Base-by-base conservation (phyloP, 1,140 invertebrate species). In the Bilobella aurantiaca region DNA sequence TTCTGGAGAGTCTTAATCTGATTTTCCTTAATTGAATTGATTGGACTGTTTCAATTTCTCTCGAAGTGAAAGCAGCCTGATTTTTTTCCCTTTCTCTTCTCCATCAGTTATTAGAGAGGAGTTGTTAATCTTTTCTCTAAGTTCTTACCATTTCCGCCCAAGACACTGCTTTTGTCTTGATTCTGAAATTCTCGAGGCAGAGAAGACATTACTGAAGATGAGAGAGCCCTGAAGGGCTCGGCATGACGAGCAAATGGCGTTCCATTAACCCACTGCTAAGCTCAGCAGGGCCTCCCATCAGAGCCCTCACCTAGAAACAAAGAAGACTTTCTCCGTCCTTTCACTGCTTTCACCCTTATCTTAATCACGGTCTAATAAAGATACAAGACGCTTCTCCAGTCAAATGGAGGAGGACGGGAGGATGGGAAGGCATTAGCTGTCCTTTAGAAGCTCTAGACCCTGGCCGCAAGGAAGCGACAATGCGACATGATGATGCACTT, bases 291-390 rank as follows among this genome's bases (percentile, higher is more conserved):
- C 49, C 49, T 23, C 8, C 49, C 49, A 12, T 23, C 49, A 42
- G n/a, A n/a, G n/a, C n/a, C 49, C 49, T 14, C 25, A 18, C 49
- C 25, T 23, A 23, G 23, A 53, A 53, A 53, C 49, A 53, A 53
- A 23, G 49, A 23, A 23, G 49, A 8, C 49, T 23, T 42, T 42
- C 21, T 23, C 49, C 49, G 8, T 53, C 8, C 37, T n/a, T 42
- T 42, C 37, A 8, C 25, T 53, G 12, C 49, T 53, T 53, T 23
- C 49, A 18, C 12, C 23, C 8, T 53, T 53, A 53, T 53, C 49
- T 53, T 53, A 53, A 53, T 53, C 49, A 53, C 49, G 49, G 49
- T 53, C 49, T 53, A 53, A 53, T 53, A 53, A 53, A 53, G 49
- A 53, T 53, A 18, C 49, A 12, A 53, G 49, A 53, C 49, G 14